Evolutionary conservation across 1,140 invertebrate genomes (phyloP).

Genomic region (Diorhabda elongata): DNA sequence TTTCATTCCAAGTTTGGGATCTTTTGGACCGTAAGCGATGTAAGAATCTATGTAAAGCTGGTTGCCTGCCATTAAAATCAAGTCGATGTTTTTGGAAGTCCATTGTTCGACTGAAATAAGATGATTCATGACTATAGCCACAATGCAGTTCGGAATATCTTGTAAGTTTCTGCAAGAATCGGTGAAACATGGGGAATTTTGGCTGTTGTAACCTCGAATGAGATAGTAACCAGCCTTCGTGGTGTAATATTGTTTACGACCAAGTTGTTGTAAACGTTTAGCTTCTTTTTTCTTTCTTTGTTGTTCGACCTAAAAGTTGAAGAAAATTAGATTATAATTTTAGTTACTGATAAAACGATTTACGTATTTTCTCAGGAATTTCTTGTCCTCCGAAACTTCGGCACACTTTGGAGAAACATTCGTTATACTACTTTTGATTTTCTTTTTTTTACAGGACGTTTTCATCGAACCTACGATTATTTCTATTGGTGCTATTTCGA

Average conservation of each 20-base stretch:
- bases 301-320: constrained; percentile 27
- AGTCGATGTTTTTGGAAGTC: constrained; percentile 40
- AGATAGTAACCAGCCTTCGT: constrained; percentile 31
- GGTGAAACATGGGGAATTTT: constrained; percentile 32
- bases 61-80: constrained; percentile 41
- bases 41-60: constrained; percentile 44
- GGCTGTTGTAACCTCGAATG: constrained; percentile 36
- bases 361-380: constrained; percentile 30
- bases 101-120: constrained; percentile 32
- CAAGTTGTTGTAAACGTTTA: constrained; percentile 27
- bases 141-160: constrained; percentile 38
- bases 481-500: constrained; percentile 38
- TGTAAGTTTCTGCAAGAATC: constrained; percentile 27
- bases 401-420: constrained; percentile 19
- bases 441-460: constrained; percentile 23
- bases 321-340: neutral
- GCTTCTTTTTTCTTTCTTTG: constrained; percentile 24
- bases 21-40: constrained; percentile 38
- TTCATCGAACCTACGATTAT: constrained; percentile 36
- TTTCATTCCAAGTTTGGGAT: constrained; percentile 34
- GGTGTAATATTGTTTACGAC: constrained; percentile 30
- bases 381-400: constrained; percentile 27
- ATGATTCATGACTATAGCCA: constrained; percentile 27
- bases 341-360: constrained; percentile 5
- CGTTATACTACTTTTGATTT: constrained; percentile 22